Conservation (phyloP, 2,797 vertebrate species). For the Vespertilio murinus region DNA sequence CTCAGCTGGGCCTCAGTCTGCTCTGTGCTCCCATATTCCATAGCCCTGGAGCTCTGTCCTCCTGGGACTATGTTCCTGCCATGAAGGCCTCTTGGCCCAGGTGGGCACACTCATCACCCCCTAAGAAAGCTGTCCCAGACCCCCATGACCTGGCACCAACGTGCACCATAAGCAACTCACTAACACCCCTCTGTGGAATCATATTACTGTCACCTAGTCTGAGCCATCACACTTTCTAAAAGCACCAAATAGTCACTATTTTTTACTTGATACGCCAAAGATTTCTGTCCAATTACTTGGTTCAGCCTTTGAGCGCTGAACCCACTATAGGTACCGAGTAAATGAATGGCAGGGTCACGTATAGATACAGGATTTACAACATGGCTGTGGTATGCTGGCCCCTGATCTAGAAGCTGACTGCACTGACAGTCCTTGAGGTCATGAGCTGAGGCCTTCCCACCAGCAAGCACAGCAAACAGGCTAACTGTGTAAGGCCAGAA, state of each 20-base stretch:
- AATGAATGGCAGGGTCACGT: accelerated
- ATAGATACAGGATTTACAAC: neutral
- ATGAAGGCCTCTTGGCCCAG: neutral
- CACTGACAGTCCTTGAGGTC: neutral
- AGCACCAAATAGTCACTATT: neutral
- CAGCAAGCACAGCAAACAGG: neutral
- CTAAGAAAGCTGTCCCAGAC: neutral
- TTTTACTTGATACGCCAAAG: neutral
- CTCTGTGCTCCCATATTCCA: neutral
- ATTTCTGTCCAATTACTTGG: neutral
- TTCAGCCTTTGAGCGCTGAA: neutral
- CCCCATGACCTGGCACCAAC: neutral
- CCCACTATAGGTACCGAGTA: neutral
- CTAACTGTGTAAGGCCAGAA: neutral
- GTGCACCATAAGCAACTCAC: neutral
- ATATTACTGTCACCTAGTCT: no score
- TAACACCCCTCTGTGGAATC: accelerated
- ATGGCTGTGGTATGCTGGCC: no score
- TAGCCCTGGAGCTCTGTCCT: neutral
- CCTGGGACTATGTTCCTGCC: neutral
- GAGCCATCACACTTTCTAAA: neutral
- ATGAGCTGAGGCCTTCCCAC: neutral
- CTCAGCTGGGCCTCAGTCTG: neutral
- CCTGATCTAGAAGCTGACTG: neutral
- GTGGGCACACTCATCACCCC: neutral